Conservation (phyloP, 2,888 invertebrate species). For the Scaptomyza flava region DNA sequence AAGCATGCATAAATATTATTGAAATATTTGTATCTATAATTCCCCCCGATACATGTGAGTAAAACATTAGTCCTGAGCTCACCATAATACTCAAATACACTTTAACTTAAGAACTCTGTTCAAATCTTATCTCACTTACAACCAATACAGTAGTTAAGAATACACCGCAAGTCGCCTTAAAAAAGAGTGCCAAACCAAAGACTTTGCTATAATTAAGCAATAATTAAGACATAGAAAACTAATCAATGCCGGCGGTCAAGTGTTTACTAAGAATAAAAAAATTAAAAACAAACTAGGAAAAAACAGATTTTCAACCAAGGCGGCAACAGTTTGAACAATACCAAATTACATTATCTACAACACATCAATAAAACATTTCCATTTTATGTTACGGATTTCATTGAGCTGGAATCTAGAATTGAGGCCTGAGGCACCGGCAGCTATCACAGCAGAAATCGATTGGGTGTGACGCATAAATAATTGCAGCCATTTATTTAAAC, state of each 20-base stretch:
- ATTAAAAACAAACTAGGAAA: neutral
- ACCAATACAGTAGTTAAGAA: conserved; percentile 39
- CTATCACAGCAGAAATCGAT: conserved; percentile 55
- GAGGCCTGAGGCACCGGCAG: conserved; percentile 36
- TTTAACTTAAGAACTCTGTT: conserved; percentile 9
- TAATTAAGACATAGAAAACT: conserved; percentile 7
- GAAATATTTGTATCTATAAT: too few relatives aligned
- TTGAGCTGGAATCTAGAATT: conserved; percentile 23
- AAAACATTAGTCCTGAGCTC: neutral
- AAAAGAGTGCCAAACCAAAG: neutral
- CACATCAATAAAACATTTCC: conserved; percentile 55
- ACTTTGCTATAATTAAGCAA: conserved; percentile 12
- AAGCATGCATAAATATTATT: too few relatives aligned
- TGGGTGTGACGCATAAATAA: conserved; percentile 79
- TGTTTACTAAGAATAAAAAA: conserved; percentile 5
- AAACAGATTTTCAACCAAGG: conserved; percentile 26
- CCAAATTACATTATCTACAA: conserved; percentile 54
- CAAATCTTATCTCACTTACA: conserved; percentile 5
- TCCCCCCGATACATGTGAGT: neutral
- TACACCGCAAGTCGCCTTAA: conserved; percentile 38
- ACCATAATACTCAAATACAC: neutral
- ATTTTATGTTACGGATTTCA: conserved; percentile 19
- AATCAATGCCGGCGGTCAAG: conserved; percentile 45
- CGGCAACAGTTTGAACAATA: conserved; percentile 49
- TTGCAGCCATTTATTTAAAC: conserved; percentile 72